Evolutionary conservation across 2,113 vertebrate genomes (phyloP).

Genomic region (Oncorhynchus tshawytscha): DNA sequence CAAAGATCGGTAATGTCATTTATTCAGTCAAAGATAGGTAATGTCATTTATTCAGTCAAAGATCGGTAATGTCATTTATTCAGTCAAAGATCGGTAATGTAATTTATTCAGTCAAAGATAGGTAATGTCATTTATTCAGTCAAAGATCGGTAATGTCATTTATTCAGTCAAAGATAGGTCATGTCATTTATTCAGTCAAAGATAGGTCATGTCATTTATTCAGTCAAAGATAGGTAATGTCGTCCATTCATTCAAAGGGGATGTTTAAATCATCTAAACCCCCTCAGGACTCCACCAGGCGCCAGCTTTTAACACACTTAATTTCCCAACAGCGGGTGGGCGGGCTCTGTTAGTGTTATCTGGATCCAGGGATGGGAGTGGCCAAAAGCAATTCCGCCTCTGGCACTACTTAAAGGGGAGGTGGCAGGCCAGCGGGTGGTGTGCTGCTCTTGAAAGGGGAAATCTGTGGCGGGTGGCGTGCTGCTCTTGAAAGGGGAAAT

Average conservation of each 20-base stretch:
- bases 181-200: constrained; percentile 33
- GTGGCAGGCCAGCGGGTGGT: constrained; percentile 6
- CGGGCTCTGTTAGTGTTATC: constrained; percentile 64
- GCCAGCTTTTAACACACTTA: constrained; percentile 66
- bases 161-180: too few relatives aligned
- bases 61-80: too few relatives aligned
- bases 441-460: neutral
- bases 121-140: too few relatives aligned
- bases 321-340: constrained; percentile 56
- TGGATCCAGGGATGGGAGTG: constrained; percentile 58
- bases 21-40: neutral
- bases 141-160: too few relatives aligned
- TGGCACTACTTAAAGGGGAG: constrained; percentile 51
- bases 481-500: neutral
- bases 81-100: too few relatives aligned
- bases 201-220: neutral
- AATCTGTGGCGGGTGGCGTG: neutral
- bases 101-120: too few relatives aligned
- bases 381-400: constrained; percentile 62
- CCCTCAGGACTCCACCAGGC: constrained; percentile 45
- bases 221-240: neutral
- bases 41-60: too few relatives aligned
- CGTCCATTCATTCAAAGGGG: neutral
- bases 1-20: constrained; percentile 6
- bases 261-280: constrained; percentile 3